Evolutionary conservation across 2,888 invertebrate species (phyloP), one percentile per base, ranked within the genome.

Genomic region (Chloromyia formosa): DNA sequence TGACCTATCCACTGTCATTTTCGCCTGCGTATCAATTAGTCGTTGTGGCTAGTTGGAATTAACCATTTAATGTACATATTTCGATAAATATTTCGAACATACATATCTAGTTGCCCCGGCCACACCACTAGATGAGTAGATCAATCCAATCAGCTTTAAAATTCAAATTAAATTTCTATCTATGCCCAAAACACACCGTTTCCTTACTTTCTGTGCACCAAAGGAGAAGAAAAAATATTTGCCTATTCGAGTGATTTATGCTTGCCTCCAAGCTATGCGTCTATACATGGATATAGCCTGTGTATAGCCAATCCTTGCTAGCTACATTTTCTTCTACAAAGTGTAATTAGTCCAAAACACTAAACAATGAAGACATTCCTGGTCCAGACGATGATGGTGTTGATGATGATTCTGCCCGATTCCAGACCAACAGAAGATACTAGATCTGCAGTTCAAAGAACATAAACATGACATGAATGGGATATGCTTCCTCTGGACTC

Each of bases 331-430:
- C 3, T 5, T 3, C 5, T 16, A 56, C 20, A 56, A 20, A 10
- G 10, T 16, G 5, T 56, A 56, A 56, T 56, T 56, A 56, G 56
- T 56, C 56, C 56, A 20, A 20, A 56, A 10, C 27, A 35, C 56
- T 20, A 56, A 56, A 56, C 56, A 56, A 56, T 56, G 56, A 56
- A 56, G 56, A 56, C 56, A 56, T 56, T n/a, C 56, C 16, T 18
- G 3, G 12, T n/a, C 49, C 49, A 49, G 49, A 2, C 2, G 27
- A 35, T 35, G 27, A 2, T 35, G n/a, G n/a, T n/a, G 2, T 4
- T 35, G 27, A 35, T 35, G 27, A 49, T 49, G 49, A 5, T 49
- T 49, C 49, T n/a, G 27, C 27, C 27, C 27, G 27, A 35, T 2
- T 35, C 49, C 49, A 49, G 10, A 49, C 49, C 12, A n/a, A 7